phyloP scores from a whole-genome alignment of 2,113 vertebrate genomes.

The Echinops telfairi region DNA sequence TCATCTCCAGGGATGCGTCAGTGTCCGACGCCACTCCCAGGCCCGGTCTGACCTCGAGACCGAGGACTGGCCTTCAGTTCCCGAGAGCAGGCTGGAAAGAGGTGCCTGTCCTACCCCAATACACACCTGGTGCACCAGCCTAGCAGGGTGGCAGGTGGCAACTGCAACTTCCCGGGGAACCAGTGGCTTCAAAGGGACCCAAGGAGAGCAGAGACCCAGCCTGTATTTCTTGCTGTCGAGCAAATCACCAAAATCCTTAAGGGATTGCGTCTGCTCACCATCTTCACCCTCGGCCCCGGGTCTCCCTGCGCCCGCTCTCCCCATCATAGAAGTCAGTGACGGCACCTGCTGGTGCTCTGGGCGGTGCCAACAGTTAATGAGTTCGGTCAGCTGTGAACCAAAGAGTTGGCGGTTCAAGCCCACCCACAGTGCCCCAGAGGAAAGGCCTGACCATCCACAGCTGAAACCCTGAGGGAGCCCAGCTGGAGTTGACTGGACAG shows the following conservation, averaged over 20 bases:
- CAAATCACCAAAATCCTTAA: accelerated
- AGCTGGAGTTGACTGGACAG: neutral
- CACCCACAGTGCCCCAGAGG: neutral
- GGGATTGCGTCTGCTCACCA: accelerated
- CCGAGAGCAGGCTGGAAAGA: neutral
- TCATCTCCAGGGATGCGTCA: no score
- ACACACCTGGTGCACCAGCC: accelerated
- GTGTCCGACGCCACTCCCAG: neutral
- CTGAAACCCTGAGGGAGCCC: neutral
- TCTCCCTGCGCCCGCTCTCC: accelerated
- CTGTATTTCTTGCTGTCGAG: no score
- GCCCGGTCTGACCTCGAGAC: no score
- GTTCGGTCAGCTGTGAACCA: neutral
- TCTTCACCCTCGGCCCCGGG: neutral
- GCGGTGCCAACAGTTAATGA: no score
- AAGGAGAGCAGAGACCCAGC: accelerated
- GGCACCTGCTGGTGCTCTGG: no score
- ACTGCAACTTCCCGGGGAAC: neutral
- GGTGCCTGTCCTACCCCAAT: accelerated
- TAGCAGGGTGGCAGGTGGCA: accelerated
- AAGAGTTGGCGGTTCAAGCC: neutral
- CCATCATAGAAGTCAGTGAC: no score
- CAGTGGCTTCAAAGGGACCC: neutral
- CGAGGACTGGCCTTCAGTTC: no score
- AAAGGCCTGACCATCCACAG: neutral